Base-by-base conservation (phyloP, 2,797 vertebrate species). In the Dallia pectoralis region DNA sequence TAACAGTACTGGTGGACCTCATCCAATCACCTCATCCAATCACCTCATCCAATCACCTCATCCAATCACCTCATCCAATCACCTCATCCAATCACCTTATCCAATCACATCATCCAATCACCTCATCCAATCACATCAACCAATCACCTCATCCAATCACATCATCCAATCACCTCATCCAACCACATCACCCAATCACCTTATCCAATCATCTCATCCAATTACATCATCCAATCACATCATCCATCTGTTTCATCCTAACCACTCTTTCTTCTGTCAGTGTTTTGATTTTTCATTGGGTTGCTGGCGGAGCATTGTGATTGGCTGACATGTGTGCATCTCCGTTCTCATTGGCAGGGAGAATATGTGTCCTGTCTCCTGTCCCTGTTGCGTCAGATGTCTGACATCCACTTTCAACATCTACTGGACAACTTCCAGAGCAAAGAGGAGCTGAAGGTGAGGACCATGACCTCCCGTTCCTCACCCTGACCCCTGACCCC, bases 301-400 rank as follows among this genome's bases (percentile, higher is more conserved):
- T 22, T 6, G 18, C 18, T 53, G 7, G n/a, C 18, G 19, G 49
- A n/a, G 18, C 49, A 19, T n/a, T 22, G 51, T 53, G 51, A n/a
- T 19, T 53, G 64, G 9, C 49, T 65, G 25, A 53, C 51, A 53
- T 59, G 67, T 61, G 81, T 83, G 80, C 85, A 66, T 30, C 87
- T 30, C 4, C 68, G 49, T 22, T 53, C 18, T 53, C 18, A 53
- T 53, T 53, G 49, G 71, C 91, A 99, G 98, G 98, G 97, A 62
- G 98, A 99, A 84, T 99, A 99, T 64, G 98, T 99, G 77, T 99
- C 98, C 88, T 99, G 98, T 86, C 96, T 99, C 73, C 93, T 99
- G 73, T 99, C 98, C 67, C 89, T 99, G 82, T 97, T 99, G 66
- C 94, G 96, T 74, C 96, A 98, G 89, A 99, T 99, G 98, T 96